Base-by-base conservation (phyloP, 2,888 invertebrate species). In the Ligdia adustata region DNA sequence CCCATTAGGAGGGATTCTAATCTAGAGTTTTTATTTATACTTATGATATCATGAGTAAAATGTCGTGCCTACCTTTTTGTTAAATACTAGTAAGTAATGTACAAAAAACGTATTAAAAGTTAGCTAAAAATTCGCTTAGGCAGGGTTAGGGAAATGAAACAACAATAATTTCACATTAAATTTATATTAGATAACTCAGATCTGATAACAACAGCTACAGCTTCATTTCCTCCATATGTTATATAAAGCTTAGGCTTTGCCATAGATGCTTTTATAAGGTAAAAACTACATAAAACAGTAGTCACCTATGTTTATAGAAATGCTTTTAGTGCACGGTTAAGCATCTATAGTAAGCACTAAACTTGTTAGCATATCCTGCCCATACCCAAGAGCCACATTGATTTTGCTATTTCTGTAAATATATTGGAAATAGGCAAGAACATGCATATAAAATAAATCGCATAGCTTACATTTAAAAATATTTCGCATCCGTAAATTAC, bases 141-240 rank as follows among this genome's bases (percentile, higher is more conserved):
- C 70, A 34, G 69, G 67, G 18, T 12, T 14, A 47, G 51, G 51
- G 41, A 86, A 89, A 88, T 89, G 52, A 90, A 89, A 90, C 89
- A 82, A 89, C 81, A 78, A 77, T 82, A 42, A 58, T 65, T 70
- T 82, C 80, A 89, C 90, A 89, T 83, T 86, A 88, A 87, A 80
- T 84, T 87, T 90, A 90, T 90, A 87, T 87, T 73, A 59, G 52
- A 46, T 82, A 79, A 85, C 79, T 78, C 76, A 88, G 89, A 89
- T 81, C 86, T 82, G 84, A 77, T 48, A 63, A 74, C 78, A 76
- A 78, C 69, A 66, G 79, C 73, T 73, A 78, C 74, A 71, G 73
- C 64, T 49, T 35, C 46, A 31, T 35, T 53, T 51, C 31, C 41
- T 56, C 55, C 52, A 56, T 11, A 55, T 15, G 45, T 22, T 43